Base-by-base conservation (phyloP, 2,113 vertebrate genomes). In the Anarrhichthys ocellatus region DNA sequence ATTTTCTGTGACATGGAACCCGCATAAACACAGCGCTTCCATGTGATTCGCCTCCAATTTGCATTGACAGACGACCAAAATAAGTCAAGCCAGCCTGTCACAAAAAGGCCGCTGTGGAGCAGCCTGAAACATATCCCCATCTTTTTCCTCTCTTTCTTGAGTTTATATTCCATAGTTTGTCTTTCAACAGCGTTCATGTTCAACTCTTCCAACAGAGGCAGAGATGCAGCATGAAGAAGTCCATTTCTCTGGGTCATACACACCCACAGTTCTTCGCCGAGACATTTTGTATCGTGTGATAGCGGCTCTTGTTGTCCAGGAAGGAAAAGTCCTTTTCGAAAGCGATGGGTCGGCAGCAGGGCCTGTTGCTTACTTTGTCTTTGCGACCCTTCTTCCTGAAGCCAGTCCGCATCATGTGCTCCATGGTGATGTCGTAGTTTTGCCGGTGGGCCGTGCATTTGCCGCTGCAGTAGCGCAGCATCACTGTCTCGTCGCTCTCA, bases 391-490 rank as follows among this genome's bases (percentile, higher is more conserved):
- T 95, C 73, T 92, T 89, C 83, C 93, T 93, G 71, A 91, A 94
- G 76, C 94, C 91, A 15, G 85, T 90, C 90, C 92, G 91, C 87
- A 95, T 91, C 92, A 99, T 93, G 87, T 96, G 94, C 80, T 96
- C 94, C 87, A 99, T 95, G 1, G 96, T 95, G 20, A 99, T 91
- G 95, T 99, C 98, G 32, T 99, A 98, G 94, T 97, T 96, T 52
- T 96, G 94, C 64, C 96, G 86, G 2, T 95, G 94, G 0, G 93
- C 87, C 9, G 92, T 90, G 81, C 98, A 99, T 0, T 95, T 96
- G 40, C 98, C 98, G 20, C 96, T 97, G 96, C 98, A 99, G 96
- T 99, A 99, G 71, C 96, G 96, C 92, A 99, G 97, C 44, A 96
- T 82, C 50, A 99, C 94, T 0, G 95, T 98, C 95, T 99, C 98